A percentile compares a stretch with the other conserved stretches of the same genome.
phyloP scores from a whole-genome alignment of 2,888 invertebrate species.

The Gonocerus acuteangulatus region DNA sequence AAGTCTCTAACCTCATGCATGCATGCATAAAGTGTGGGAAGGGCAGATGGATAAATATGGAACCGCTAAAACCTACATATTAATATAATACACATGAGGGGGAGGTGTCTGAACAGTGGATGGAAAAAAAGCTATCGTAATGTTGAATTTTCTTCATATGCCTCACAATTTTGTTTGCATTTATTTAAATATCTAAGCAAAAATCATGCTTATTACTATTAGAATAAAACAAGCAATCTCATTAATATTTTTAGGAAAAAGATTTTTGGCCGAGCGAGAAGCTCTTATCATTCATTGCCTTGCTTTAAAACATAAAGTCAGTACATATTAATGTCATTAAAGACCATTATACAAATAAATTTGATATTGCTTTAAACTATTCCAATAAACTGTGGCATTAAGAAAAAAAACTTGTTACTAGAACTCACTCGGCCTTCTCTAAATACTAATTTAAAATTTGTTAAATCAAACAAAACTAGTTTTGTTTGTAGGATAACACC shows the following conservation, averaged over 20 bases:
- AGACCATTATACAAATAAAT: too few relatives aligned
- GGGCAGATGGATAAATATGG: constrained; percentile 11
- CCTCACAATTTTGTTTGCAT: too few relatives aligned
- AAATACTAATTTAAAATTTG: constrained; percentile 5
- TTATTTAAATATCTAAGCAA: background rate
- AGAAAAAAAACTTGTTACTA: too few relatives aligned
- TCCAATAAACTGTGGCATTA: too few relatives aligned
- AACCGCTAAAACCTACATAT: constrained; percentile 12
- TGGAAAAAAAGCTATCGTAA: background rate
- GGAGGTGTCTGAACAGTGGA: background rate
- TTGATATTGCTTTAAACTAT: too few relatives aligned
- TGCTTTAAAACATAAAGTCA: too few relatives aligned
- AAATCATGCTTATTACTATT: constrained; percentile 19
- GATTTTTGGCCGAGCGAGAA: too few relatives aligned
- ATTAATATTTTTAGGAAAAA: background rate
- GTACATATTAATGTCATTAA: too few relatives aligned
- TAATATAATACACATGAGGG: constrained; percentile 7
- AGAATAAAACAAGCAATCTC: constrained; percentile 20
- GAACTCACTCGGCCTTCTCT: constrained; percentile 16
- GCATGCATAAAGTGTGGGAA: constrained; percentile 27
- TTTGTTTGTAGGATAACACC: constrained; percentile 1
- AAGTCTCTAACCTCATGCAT: constrained; percentile 33
- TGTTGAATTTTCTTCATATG: too few relatives aligned
- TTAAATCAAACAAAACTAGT: constrained; percentile 3
- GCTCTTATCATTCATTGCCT: too few relatives aligned